These are phyloP conservation scores for Thymallus thymallus DNA, from an alignment of 2,113 vertebrate species.

Conservation along the genomic window DNA sequence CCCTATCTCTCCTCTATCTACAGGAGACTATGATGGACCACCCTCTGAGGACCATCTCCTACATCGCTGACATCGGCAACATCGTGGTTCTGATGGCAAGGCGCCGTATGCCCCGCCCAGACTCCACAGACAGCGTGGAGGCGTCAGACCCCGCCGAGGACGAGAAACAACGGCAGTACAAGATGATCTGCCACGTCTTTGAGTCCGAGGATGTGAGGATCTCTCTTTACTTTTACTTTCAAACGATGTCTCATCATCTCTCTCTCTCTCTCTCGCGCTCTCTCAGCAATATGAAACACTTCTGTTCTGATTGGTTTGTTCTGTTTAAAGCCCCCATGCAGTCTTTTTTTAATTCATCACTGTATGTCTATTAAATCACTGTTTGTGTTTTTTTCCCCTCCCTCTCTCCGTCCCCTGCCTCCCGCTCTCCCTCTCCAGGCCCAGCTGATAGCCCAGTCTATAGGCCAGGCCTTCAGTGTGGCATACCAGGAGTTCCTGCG, in stretches of 20 bases:
- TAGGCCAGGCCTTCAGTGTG: constrained; percentile 95
- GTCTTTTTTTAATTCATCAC: background rate
- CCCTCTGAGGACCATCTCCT: constrained; percentile 93
- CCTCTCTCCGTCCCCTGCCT: no score
- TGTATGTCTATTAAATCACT: no score
- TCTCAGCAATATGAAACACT: background rate
- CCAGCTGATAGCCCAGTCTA: constrained; percentile 94
- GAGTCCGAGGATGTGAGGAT: constrained; percentile 94
- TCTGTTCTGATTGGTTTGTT: background rate
- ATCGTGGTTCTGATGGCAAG: constrained; percentile 97
- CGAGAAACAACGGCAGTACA: constrained; percentile 94
- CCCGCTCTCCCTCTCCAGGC: constrained; percentile 69
- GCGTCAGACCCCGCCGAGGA: constrained; percentile 88
- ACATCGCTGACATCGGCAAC: constrained; percentile 96
- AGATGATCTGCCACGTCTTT: constrained; percentile 98
- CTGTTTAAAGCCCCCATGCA: no score
- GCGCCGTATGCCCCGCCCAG: constrained; percentile 85
- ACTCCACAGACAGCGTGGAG: constrained; percentile 89
- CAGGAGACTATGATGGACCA: constrained; percentile 88
- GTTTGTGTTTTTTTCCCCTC: no score
- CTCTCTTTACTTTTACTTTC: background rate
- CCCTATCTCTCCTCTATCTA: background rate
- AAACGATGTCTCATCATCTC: background rate
- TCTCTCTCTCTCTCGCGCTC: background rate
- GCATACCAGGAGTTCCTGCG: constrained; percentile 96